Percentiles rank a stretch among this genome's conserved stretches.
Evolutionary conservation across 2,888 invertebrate species (phyloP).

Genomic region (Xiphydria camelus): DNA sequence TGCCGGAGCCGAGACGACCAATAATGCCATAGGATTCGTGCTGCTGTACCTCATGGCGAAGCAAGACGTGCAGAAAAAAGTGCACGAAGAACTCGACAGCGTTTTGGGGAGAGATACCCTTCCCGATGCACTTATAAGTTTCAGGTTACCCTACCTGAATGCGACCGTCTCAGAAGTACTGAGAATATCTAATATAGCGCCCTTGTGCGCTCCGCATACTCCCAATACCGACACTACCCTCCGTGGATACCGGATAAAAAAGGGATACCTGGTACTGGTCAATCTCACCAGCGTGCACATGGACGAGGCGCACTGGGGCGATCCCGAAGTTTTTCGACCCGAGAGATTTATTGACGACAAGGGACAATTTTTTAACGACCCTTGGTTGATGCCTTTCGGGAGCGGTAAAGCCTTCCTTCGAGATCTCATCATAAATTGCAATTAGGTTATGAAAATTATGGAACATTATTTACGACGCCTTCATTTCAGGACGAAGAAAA

Average conservation of each 20-base stretch:
- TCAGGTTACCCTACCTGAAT: conserved; percentile 34
- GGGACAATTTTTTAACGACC: conserved; percentile 15
- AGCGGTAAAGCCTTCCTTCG: conserved; percentile 11
- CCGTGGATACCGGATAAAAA: conserved; percentile 23
- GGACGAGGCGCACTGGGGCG: conserved; percentile 34
- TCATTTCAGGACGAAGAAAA: conserved; percentile 64
- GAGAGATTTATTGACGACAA: conserved; percentile 28
- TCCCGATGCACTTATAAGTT: conserved; percentile 17
- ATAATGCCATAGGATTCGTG: conserved; percentile 26
- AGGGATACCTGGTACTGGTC: conserved; percentile 24
- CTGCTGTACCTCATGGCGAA: conserved; percentile 33
- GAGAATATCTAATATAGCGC: conserved; percentile 30
- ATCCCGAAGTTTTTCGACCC: conserved; percentile 32
- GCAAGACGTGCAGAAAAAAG: conserved; percentile 28
- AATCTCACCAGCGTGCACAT: conserved; percentile 30
- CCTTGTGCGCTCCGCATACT: conserved; percentile 29
- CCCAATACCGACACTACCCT: conserved; percentile 25
- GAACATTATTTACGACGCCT: too few species aligned
- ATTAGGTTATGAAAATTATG: too few species aligned
- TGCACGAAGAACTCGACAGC: conserved; percentile 37
- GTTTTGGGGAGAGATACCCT: conserved; percentile 33
- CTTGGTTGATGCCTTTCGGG: conserved; percentile 27
- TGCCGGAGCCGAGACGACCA: conserved; percentile 33
- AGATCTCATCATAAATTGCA: too few species aligned
- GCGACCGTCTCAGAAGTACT: conserved; percentile 39